Evolutionary conservation across 1,140 invertebrate genomes (phyloP).

Genomic region (Cyrtorhinus lividipennis): DNA sequence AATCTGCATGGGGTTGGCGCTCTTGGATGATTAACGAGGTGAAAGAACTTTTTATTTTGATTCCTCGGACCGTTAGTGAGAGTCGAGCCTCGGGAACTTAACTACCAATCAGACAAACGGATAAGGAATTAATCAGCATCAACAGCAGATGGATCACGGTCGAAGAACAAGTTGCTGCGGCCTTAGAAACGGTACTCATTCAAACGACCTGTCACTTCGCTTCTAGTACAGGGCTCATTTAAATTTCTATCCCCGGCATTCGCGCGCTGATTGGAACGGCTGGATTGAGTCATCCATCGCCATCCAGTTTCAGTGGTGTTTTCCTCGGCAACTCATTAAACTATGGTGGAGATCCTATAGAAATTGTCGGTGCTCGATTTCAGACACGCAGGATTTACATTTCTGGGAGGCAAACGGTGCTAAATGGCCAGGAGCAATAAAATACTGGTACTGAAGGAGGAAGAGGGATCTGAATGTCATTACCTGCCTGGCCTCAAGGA

Average conservation of each 20-base stretch:
- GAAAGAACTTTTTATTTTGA: conserved; percentile 9
- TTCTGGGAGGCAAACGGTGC: no score
- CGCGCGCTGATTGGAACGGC: background rate
- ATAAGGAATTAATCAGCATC: background rate
- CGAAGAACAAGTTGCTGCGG: background rate
- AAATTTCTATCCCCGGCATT: background rate
- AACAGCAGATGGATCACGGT: background rate
- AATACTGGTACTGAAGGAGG: no score
- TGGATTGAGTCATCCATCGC: background rate
- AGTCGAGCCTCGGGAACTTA: background rate
- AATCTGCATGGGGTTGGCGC: conserved; percentile 1
- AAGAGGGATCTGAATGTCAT: no score
- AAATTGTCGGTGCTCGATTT: no score
- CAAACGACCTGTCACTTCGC: background rate
- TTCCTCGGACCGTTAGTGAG: background rate
- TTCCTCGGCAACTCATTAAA: no score
- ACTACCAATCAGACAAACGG: background rate
- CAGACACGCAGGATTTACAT: no score
- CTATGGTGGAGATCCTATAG: no score
- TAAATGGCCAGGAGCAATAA: no score
- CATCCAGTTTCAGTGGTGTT: no score
- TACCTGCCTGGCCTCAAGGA: no score
- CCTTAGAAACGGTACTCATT: background rate
- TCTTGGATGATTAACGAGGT: conserved; percentile 6
- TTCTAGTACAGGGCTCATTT: background rate